Evolutionary conservation across 1,140 invertebrate genomes (phyloP).

Genomic region (Bombus huntii): DNA sequence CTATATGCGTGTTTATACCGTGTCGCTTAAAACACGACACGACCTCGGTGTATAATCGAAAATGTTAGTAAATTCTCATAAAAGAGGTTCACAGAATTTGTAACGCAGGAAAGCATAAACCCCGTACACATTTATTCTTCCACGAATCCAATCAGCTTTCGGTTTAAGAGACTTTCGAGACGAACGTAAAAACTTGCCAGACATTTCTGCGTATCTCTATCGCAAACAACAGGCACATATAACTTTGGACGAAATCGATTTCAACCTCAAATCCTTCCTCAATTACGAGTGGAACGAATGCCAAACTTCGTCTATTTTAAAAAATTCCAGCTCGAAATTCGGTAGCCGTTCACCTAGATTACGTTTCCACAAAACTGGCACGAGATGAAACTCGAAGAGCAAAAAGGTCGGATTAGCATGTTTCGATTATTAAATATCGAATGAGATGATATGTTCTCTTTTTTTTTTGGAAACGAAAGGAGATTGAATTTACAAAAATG

Average conservation of each 20-base stretch:
- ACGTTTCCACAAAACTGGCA: background rate
- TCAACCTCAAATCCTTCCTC: background rate
- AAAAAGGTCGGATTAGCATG: background rate
- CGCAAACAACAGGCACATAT: background rate
- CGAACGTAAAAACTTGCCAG: slow-evolving; percentile 18
- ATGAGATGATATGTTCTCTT: background rate
- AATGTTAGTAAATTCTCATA: background rate
- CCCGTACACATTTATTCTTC: background rate
- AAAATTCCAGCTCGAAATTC: background rate
- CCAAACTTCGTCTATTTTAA: background rate
- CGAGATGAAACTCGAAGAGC: no score
- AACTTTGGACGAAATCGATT: background rate
- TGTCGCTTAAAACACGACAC: background rate
- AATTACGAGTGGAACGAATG: background rate
- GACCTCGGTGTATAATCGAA: background rate
- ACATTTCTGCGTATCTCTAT: slow-evolving; percentile 8
- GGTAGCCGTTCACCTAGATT: no score
- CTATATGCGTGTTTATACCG: background rate
- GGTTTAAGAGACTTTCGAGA: slow-evolving; percentile 6
- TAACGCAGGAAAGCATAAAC: background rate
- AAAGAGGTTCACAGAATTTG: background rate
- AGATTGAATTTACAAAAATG: background rate
- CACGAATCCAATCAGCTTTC: slow-evolving; percentile 5
- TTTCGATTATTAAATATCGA: background rate
- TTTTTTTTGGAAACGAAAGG: background rate